phyloP scores from a whole-genome alignment of 2,888 invertebrate genomes.

The Cheilosia scutellata region DNA sequence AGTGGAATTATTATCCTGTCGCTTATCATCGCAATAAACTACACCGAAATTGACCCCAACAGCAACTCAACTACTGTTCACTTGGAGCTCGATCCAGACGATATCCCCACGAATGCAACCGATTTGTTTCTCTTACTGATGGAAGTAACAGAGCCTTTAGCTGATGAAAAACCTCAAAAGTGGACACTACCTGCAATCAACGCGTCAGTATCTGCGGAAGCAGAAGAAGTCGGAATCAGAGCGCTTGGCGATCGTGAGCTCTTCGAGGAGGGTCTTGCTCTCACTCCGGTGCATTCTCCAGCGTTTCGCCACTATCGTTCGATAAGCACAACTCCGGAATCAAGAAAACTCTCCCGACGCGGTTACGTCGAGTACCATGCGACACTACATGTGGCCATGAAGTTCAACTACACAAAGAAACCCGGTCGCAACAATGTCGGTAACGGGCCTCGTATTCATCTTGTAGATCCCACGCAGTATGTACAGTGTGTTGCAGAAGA shows the following conservation, averaged over 20 bases:
- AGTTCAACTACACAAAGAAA: slow-evolving; percentile 84
- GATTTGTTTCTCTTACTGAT: slow-evolving; percentile 56
- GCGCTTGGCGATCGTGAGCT: slow-evolving; percentile 86
- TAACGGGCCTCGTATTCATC: slow-evolving; percentile 80
- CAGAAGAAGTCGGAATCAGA: slow-evolving; percentile 86
- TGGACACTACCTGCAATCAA: slow-evolving; percentile 72
- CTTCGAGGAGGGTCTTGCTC: slow-evolving; percentile 85
- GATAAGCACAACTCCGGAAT: slow-evolving; percentile 87
- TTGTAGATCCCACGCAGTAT: slow-evolving; percentile 79
- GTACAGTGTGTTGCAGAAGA: slow-evolving; percentile 84
- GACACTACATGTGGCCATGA: slow-evolving; percentile 86
- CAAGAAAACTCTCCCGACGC: slow-evolving; percentile 87
- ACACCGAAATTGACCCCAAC: slow-evolving; percentile 47
- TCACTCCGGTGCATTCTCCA: slow-evolving; percentile 86
- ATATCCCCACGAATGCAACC: slow-evolving; percentile 42
- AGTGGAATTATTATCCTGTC: slow-evolving; percentile 75
- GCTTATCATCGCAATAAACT: slow-evolving; percentile 74
- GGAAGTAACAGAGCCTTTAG: slow-evolving; percentile 54
- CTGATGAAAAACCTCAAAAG: slow-evolving; percentile 61
- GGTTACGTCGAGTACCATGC: slow-evolving; percentile 90
- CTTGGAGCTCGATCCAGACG: slow-evolving; percentile 13
- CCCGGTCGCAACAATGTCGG: slow-evolving; percentile 82
- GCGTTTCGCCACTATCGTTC: slow-evolving; percentile 90
- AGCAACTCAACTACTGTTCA: slow-evolving; percentile 35
- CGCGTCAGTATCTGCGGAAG: slow-evolving; percentile 84